A percentile compares a stretch with the other conserved stretches of the same genome.
phyloP scores from a whole-genome alignment of 2,888 invertebrate genomes.

The Octodonta nipae region DNA sequence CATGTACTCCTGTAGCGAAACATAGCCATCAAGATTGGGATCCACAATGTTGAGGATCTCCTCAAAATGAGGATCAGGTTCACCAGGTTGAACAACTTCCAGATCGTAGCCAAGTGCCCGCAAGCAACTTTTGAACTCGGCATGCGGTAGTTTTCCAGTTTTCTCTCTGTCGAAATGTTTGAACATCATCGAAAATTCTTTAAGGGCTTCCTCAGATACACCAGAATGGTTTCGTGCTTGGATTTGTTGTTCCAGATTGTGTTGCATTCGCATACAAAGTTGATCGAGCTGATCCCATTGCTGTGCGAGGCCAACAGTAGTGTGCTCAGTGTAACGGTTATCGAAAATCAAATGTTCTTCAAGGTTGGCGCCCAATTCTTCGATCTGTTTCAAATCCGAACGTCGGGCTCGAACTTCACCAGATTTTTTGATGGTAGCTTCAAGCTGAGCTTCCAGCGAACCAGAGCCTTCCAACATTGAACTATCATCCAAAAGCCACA shows the following conservation, averaged over 20 bases:
- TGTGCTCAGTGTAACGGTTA: constrained; percentile 93
- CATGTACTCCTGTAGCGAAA: constrained; percentile 98
- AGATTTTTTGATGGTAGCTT: constrained; percentile 85
- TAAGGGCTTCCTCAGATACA: constrained; percentile 90
- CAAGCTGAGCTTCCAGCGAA: constrained; percentile 92
- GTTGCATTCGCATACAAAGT: constrained; percentile 99
- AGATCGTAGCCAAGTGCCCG: constrained; percentile 97
- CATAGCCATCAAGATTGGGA: constrained; percentile 91
- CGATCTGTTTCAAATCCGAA: constrained; percentile 87
- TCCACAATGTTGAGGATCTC: constrained; percentile 87
- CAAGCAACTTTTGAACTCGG: constrained; percentile 98
- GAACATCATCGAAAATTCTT: constrained; percentile 99
- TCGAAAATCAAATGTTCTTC: constrained; percentile 96
- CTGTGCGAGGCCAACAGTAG: constrained; percentile 84
- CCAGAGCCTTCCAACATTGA: constrained; percentile 99
- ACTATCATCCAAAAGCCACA: constrained; percentile 46
- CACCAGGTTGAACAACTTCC: constrained; percentile 98
- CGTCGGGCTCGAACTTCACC: constrained; percentile 88
- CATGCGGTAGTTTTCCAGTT: constrained; percentile 90
- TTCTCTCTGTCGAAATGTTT: constrained; percentile 99
- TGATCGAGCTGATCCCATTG: constrained; percentile 99
- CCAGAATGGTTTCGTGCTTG: constrained; percentile 85
- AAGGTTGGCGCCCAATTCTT: constrained; percentile 86
- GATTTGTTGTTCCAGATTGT: constrained; percentile 98
- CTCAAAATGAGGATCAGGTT: constrained; percentile 97